Conservation (phyloP, 2,113 vertebrate species). For the Sylvietta virens region DNA sequence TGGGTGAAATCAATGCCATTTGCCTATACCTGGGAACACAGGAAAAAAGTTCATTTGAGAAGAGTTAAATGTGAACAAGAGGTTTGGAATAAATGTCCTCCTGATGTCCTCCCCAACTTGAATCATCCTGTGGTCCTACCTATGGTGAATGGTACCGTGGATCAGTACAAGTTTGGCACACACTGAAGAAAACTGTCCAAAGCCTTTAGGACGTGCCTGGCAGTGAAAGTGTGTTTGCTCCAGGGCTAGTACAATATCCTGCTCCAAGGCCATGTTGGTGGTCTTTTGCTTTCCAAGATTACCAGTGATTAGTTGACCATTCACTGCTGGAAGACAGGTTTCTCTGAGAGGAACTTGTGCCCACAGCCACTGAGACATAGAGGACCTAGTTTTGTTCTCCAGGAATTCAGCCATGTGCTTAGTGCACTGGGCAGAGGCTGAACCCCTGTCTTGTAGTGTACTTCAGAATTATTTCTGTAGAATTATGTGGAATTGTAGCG, state of each 20-base stretch:
- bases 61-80: not conserved
- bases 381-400: not conserved
- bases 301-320: not conserved
- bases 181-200: not conserved
- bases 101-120: rapidly evolving
- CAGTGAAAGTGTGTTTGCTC: not conserved
- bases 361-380: not conserved
- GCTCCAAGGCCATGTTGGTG: not conserved
- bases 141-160: not conserved
- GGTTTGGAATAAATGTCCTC: not conserved
- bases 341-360: not conserved
- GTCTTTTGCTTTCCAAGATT: not conserved
- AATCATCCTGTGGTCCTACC: not conserved
- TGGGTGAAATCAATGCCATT: not conserved
- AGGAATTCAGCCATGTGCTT: not conserved
- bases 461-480: not conserved
- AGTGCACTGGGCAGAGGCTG: not conserved
- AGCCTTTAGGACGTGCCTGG: not conserved
- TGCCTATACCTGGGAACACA: not conserved
- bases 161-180: not conserved
- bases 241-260: not conserved
- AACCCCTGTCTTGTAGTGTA: rapidly evolving
- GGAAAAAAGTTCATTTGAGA: not conserved
- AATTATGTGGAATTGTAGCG: not conserved
- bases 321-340: not conserved